phyloP scores from a whole-genome alignment of 2,888 invertebrate genomes.

The Pseudoips prasinana region DNA sequence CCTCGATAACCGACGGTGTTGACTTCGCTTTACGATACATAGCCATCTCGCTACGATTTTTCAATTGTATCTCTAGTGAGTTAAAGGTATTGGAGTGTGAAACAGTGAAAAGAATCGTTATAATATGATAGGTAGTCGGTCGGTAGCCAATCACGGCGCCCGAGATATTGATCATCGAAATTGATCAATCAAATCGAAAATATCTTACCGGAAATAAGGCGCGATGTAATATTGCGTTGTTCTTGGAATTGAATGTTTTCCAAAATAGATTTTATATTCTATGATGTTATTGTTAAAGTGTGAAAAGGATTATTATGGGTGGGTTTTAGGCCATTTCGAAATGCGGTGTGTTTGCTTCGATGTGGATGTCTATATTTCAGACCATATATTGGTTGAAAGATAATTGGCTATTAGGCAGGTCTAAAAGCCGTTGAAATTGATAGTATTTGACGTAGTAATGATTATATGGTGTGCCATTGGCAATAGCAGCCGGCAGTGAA shows the following conservation, averaged over 20 bases:
- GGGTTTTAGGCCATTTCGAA: constrained; percentile 1
- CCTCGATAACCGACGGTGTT: constrained; percentile 41
- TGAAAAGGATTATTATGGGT: constrained; percentile 17
- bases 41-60: constrained; percentile 43
- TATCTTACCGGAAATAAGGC: constrained; percentile 76
- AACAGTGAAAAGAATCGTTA: constrained; percentile 53
- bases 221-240: constrained; percentile 66
- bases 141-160: constrained; percentile 76
- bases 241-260: constrained; percentile 63
- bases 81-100: constrained; percentile 59
- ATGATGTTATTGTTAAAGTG: constrained; percentile 25
- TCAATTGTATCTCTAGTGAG: constrained; percentile 37
- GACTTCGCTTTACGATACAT: constrained; percentile 53
- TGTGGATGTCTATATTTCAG: constrained; percentile 5
- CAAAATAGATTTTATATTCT: constrained; percentile 37
- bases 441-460: constrained; percentile 33
- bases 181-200: constrained; percentile 80
- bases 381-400: constrained; percentile 12
- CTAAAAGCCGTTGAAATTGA: constrained; percentile 24
- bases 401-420: constrained; percentile 20
- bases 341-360: constrained; percentile 7
- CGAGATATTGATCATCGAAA: constrained; percentile 77
- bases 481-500: constrained; percentile 42
- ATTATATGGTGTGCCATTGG: constrained; percentile 32
- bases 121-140: constrained; percentile 49